A percentile compares a stretch with the other conserved stretches of the same genome.
These are phyloP conservation scores for Halichoerus grypus DNA, from an alignment of 2,113 vertebrate genomes.

Conservation along the genomic window DNA sequence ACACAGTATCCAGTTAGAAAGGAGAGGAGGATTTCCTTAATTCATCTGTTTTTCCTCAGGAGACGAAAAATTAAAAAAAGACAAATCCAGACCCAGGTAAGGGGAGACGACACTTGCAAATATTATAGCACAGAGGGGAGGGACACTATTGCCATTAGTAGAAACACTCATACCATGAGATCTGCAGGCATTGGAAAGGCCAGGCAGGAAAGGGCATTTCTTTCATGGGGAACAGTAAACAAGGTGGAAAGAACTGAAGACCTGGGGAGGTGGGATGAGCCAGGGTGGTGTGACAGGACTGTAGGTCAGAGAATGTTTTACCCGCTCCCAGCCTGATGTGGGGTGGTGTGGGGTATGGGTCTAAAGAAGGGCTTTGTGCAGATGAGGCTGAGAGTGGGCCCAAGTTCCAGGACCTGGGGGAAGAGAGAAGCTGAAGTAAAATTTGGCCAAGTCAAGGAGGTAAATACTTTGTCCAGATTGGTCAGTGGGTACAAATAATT, in stretches of 20 bases:
- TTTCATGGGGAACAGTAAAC: background rate
- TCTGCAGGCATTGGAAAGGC: background rate
- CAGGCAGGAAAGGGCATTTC: background rate
- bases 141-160: background rate
- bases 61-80: background rate
- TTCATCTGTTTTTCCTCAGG: background rate
- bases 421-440: background rate
- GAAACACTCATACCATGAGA: fast-evolving
- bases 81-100: background rate
- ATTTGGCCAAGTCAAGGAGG: background rate
- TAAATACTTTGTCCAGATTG: background rate
- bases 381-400: background rate
- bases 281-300: background rate
- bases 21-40: background rate
- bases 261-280: background rate
- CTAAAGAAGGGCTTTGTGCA: background rate
- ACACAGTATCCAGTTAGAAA: background rate
- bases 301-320: background rate
- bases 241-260: background rate
- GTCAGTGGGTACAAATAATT: background rate
- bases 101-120: background rate
- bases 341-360: background rate
- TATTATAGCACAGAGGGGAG: background rate
- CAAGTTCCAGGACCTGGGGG: no score
- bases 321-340: background rate